These are phyloP conservation scores for Eristalinus sepulchralis DNA, from an alignment of 2,888 invertebrate genomes.

Conservation along the genomic window DNA sequence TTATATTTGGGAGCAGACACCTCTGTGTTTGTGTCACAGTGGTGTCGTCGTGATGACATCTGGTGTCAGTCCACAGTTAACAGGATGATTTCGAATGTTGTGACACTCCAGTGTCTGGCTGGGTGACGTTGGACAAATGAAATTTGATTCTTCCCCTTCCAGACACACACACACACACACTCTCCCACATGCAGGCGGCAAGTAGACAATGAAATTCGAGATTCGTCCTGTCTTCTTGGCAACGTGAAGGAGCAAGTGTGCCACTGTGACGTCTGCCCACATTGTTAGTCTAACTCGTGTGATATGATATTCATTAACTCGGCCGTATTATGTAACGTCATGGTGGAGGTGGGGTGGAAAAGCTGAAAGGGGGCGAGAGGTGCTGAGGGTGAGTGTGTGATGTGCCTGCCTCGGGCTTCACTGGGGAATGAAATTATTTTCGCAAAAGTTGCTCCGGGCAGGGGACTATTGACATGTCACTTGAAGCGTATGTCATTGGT, in stretches of 20 bases:
- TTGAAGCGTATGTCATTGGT: background rate
- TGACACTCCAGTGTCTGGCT: constrained; percentile 56
- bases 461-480: constrained; percentile 1
- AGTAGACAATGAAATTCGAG: constrained; percentile 53
- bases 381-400: background rate
- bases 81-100: constrained; percentile 64
- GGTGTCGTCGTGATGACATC: constrained; percentile 45
- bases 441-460: background rate
- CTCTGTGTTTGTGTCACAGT: constrained; percentile 35
- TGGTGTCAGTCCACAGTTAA: constrained; percentile 59
- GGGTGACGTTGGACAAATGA: constrained; percentile 62
- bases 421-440: background rate
- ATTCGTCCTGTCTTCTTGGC: constrained; percentile 36
- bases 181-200: background rate
- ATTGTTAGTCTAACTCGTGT: constrained; percentile 50
- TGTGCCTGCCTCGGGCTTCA: background rate
- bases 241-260: constrained; percentile 14
- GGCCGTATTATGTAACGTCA: constrained; percentile 34
- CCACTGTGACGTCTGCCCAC: constrained; percentile 45
- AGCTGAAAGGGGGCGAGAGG: too few species aligned
- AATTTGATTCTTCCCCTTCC: constrained; percentile 57
- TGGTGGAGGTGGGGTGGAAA: constrained; percentile 5
- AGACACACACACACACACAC: constrained; percentile 36
- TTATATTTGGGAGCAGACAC: constrained; percentile 51
- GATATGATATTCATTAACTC: constrained; percentile 64